phyloP scores from a whole-genome alignment of 2,888 invertebrate genomes.

The Temnothorax rugatulus region DNA sequence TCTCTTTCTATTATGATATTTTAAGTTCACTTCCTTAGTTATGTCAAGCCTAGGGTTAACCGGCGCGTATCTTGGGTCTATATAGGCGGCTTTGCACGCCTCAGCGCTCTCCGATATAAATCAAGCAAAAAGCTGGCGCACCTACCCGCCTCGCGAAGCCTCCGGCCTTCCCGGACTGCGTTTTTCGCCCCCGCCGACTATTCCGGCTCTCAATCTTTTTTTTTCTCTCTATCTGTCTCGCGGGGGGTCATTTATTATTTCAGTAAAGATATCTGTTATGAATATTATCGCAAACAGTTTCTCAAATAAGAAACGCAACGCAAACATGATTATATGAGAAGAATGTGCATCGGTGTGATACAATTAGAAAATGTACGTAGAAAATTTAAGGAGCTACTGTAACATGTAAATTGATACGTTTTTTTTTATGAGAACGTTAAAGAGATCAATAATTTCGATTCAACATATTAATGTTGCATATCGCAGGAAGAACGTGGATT shows the following conservation, averaged over 20 bases:
- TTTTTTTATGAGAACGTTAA: background rate
- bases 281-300: conserved; percentile 67
- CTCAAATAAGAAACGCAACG: conserved; percentile 70
- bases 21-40: conserved; percentile 39
- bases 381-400: conserved; percentile 63
- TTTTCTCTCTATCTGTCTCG: conserved; percentile 33
- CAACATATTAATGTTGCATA: background rate
- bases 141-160: conserved; percentile 58
- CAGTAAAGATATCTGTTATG: conserved; percentile 74
- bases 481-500: background rate
- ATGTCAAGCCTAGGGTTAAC: conserved; percentile 57
- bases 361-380: conserved; percentile 12
- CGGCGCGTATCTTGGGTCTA: conserved; percentile 67
- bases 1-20: background rate
- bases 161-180: conserved; percentile 62
- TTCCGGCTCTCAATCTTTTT: conserved; percentile 37
- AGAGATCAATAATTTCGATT: conserved; percentile 10
- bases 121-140: conserved; percentile 70
- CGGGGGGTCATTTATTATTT: conserved; percentile 72
- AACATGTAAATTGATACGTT: background rate
- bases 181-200: conserved; percentile 42
- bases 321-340: conserved; percentile 65
- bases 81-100: conserved; percentile 70
- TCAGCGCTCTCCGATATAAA: conserved; percentile 68
- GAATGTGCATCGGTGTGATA: conserved; percentile 48